phyloP scores from a whole-genome alignment of 2,888 invertebrate genomes.

The Cephus sareptanus region DNA sequence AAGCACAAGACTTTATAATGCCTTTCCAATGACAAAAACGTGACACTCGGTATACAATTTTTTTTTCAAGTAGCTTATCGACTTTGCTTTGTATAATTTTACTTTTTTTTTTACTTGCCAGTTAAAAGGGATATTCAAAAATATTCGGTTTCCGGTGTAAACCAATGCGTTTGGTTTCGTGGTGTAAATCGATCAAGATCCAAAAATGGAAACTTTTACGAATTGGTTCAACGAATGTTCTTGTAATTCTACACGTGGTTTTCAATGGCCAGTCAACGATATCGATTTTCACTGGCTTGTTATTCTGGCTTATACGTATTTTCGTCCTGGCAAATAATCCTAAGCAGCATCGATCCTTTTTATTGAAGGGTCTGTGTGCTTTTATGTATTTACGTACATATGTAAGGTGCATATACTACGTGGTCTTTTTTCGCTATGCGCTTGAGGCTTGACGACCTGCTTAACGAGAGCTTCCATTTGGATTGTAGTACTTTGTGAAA shows the following conservation, averaged over 20 bases:
- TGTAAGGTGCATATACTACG: background rate
- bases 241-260: background rate
- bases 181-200: background rate
- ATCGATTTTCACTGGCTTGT: background rate
- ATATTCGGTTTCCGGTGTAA: background rate
- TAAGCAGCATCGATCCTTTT: background rate
- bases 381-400: background rate
- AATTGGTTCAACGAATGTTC: background rate
- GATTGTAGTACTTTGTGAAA: background rate
- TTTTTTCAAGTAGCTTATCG: no score
- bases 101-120: background rate
- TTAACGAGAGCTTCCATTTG: background rate
- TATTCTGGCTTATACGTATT: background rate
- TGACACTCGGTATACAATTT: no score
- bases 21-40: background rate
- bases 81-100: no score
- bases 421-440: background rate
- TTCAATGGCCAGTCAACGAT: background rate
- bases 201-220: background rate
- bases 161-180: background rate
- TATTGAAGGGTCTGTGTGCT: background rate
- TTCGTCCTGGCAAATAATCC: background rate
- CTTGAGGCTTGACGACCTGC: background rate
- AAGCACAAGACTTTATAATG: background rate
- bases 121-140: background rate